These are phyloP conservation scores for Karalla daura DNA, from an alignment of 2,797 vertebrate species.

Conservation along the genomic window DNA sequence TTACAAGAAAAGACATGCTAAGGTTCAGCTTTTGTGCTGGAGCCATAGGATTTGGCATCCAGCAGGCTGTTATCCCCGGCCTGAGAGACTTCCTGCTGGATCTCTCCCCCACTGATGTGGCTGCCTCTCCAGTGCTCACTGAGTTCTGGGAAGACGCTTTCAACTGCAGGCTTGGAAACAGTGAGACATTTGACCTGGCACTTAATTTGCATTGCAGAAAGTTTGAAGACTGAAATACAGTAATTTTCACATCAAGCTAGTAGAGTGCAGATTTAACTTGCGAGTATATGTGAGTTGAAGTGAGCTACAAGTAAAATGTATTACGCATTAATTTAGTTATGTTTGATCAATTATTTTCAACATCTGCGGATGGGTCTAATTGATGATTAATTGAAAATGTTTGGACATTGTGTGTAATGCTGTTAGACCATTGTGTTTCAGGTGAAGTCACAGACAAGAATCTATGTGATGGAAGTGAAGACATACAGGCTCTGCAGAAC, in stretches of 20 bases:
- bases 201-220: neutral
- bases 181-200: slow-evolving; percentile 10
- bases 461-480: slow-evolving; percentile 68
- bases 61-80: slow-evolving; percentile 70
- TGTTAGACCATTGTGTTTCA: neutral
- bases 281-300: no score
- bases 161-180: slow-evolving; percentile 53
- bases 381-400: no score
- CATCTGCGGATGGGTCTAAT: neutral
- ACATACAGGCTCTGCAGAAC: slow-evolving; percentile 49
- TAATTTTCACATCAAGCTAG: neutral
- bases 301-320: no score
- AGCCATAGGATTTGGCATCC: slow-evolving; percentile 76
- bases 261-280: no score
- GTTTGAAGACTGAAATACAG: neutral
- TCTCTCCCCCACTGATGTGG: slow-evolving; percentile 45
- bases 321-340: no score
- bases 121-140: slow-evolving; percentile 57
- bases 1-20: slow-evolving; percentile 63
- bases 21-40: slow-evolving; percentile 2
- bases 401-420: no score
- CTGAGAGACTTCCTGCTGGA: slow-evolving; percentile 75
- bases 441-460: neutral
- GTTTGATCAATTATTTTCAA: neutral
- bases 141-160: slow-evolving; percentile 77